Base-by-base conservation (phyloP, 2,888 invertebrate genomes). In the Glaucopsyche alexis region DNA sequence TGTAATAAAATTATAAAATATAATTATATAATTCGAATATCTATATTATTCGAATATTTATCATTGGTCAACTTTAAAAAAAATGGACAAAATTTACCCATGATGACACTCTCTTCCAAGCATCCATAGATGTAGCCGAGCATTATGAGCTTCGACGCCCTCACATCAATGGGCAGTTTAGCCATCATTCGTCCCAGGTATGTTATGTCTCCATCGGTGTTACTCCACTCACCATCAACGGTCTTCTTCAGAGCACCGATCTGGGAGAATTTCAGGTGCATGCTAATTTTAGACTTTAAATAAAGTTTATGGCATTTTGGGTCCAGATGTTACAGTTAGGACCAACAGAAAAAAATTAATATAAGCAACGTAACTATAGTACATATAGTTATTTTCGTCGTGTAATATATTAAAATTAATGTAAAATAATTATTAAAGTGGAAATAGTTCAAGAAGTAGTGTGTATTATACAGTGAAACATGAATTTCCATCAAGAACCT, bases 41-140 rank as follows among this genome's bases (percentile, higher is more conserved):
- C 29, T 47, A 2, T 47, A 47, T 47, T 47, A 13, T 47, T 47
- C 0, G 4, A 29, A 29, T 29, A 29, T 29, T 29, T 29, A 29
- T 29, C 29, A 29, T 29, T 4, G 29, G 29, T 29, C 1, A 29
- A 29, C 29, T 29, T 29, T 29, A 29, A 29, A 29, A 29, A 29
- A 29, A 29, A 29, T 29, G 2, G 29, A 29, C 29, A 29, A 19
- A 29, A 13, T 13, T 60, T 78, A 93, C 93, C 98, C 88, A 99
- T 98, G 73, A 98, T 95, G 72, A 98, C 94, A 19, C 96, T 93
- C 76, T 99, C 98, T 11, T 97, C 95, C 9, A 99, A 87, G 64
- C 97, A 95, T 73, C 97, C 97, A 82, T 96, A 98, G 71, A 97
- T 95, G 82, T 98, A 95, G 0, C 99, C 99, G 4, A 99, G 89